Percentiles rank a stretch among this genome's conserved stretches.
phyloP scores from a whole-genome alignment of 35 echinoderm and acorn worm species.

The Chiridota heheva region DNA sequence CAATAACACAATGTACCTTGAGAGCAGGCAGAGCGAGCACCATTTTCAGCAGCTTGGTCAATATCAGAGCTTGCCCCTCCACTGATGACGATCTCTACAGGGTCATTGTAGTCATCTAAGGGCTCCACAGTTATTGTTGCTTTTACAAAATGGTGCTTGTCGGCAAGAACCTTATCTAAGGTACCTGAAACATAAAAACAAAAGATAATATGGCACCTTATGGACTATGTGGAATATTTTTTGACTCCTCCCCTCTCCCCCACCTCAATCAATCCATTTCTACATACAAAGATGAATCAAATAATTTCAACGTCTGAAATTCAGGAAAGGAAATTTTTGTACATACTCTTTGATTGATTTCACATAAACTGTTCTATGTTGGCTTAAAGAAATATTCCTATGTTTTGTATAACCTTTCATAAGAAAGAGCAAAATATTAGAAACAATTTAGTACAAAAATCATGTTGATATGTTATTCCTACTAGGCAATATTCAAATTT shows the following conservation, averaged over 20 bases:
- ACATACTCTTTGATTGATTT: too few species aligned
- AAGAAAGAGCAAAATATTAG: too few species aligned
- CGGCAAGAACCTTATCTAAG: conserved; percentile 67
- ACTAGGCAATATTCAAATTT: too few species aligned
- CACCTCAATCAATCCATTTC: too few species aligned
- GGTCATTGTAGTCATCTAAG: conserved; percentile 31
- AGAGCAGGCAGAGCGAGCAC: conserved; percentile 58
- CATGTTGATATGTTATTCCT: too few species aligned
- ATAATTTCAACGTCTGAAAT: too few species aligned
- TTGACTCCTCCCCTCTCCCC: not conserved
- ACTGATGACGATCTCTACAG: conserved; percentile 16
- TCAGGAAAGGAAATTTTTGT: too few species aligned
- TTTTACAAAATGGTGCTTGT: conserved; percentile 48
- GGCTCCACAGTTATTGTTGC: conserved; percentile 61
- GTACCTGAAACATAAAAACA: conserved; percentile 48
- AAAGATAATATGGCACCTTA: not conserved
- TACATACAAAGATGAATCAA: too few species aligned
- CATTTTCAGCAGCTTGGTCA: conserved; percentile 63
- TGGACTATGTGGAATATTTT: not conserved
- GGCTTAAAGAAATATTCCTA: too few species aligned
- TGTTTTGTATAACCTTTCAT: too few species aligned
- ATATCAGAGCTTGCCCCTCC: not conserved
- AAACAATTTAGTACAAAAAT: too few species aligned
- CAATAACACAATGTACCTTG: conserved; percentile 61
- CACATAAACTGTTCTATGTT: too few species aligned